phyloP scores from a whole-genome alignment of 2,888 invertebrate species.

The Drosophila merina region DNA sequence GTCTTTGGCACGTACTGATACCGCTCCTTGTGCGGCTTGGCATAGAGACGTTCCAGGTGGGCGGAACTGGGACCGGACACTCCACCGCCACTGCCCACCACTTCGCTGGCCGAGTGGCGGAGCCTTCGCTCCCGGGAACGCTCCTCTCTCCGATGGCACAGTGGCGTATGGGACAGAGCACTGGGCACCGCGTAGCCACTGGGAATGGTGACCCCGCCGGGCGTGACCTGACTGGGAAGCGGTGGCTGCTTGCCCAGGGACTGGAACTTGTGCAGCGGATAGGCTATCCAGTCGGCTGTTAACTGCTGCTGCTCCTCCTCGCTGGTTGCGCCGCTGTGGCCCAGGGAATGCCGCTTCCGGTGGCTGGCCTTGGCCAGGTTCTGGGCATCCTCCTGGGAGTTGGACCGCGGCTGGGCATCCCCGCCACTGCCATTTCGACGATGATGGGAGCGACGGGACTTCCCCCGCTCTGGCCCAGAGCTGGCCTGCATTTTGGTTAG shows the following conservation, averaged over 20 bases:
- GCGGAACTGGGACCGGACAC: conserved; percentile 49
- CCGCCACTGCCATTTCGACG: conserved; percentile 83
- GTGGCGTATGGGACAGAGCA: conserved; percentile 74
- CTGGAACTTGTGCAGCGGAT: conserved; percentile 82
- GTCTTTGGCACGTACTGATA: conserved; percentile 83
- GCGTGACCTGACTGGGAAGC: not conserved
- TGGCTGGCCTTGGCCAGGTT: conserved; percentile 69
- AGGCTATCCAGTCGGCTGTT: conserved; percentile 82
- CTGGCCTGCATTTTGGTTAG: conserved; percentile 82
- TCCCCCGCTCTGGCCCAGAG: conserved; percentile 19
- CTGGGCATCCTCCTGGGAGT: conserved; percentile 81
- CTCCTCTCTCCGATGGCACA: conserved; percentile 83
- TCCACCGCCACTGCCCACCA: conserved; percentile 72
- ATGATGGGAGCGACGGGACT: conserved; percentile 76
- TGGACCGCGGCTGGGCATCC: conserved; percentile 79
- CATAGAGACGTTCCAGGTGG: conserved; percentile 80
- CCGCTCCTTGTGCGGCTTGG: conserved; percentile 82
- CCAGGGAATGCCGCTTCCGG: conserved; percentile 83
- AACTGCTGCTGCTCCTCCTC: conserved; percentile 71
- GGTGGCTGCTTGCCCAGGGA: conserved; percentile 78
- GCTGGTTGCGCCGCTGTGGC: conserved; percentile 79
- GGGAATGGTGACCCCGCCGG: conserved; percentile 44
- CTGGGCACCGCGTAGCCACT: conserved; percentile 68
- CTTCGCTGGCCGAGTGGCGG: conserved; percentile 84
- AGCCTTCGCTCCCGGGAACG: conserved; percentile 71